These are phyloP conservation scores for Nautilus pompilius DNA, from an alignment of 1,140 invertebrate species.

Conservation along the genomic window DNA sequence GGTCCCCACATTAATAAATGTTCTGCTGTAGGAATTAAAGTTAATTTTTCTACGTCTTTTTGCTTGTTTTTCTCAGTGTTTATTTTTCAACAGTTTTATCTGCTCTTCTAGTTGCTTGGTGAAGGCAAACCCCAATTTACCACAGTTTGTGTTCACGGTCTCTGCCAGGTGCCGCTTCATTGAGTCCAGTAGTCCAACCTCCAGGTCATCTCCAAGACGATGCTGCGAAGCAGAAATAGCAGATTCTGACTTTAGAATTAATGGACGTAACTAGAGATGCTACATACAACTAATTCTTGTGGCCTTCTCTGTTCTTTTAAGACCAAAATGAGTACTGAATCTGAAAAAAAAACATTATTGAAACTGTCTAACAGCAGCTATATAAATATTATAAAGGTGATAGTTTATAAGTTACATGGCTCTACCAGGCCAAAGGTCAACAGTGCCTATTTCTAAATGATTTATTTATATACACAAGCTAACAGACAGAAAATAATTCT, in stretches of 20 bases:
- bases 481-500: no score
- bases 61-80: no score
- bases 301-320: neutral
- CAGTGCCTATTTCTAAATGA: no score
- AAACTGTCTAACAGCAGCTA: neutral
- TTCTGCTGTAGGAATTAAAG: no score
- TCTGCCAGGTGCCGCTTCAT: constrained; percentile 55
- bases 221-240: constrained; percentile 53
- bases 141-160: constrained; percentile 56
- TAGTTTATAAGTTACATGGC: no score
- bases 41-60: no score
- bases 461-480: no score
- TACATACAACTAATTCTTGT: no score
- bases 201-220: constrained; percentile 55
- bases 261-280: neutral
- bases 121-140: constrained; percentile 57
- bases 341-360: neutral
- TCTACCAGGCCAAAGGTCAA: no score
- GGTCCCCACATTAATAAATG: no score
- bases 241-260: no score
- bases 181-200: constrained; percentile 54
- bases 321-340: neutral
- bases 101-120: constrained; percentile 51
- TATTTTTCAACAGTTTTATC: no score
- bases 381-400: neutral